A percentile compares a stretch with the other conserved stretches of the same genome.
These are phyloP conservation scores for Aeoliscus strigatus DNA, from an alignment of 2,797 vertebrate genomes.

Conservation along the genomic window DNA sequence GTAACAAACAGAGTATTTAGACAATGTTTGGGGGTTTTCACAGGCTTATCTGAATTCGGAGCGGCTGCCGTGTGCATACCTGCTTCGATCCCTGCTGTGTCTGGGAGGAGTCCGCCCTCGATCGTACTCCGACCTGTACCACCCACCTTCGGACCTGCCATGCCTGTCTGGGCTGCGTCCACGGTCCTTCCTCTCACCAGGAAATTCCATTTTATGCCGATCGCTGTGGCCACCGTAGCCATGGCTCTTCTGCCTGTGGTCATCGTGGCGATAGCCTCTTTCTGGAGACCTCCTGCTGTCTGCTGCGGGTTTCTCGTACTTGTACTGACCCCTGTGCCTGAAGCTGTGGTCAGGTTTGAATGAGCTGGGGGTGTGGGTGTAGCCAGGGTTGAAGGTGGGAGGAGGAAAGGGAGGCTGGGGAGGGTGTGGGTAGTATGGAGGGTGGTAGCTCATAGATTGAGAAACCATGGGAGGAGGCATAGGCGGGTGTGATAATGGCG, in stretches of 20 bases:
- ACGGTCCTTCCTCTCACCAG: slow-evolving; percentile 80
- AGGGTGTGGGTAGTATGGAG: slow-evolving; percentile 85
- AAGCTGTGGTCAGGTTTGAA: slow-evolving; percentile 72
- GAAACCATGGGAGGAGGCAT: slow-evolving; percentile 78
- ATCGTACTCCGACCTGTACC: slow-evolving; percentile 83
- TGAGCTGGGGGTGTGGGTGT: slow-evolving; percentile 73
- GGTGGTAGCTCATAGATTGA: slow-evolving; percentile 80
- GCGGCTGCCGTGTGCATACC: slow-evolving; percentile 54
- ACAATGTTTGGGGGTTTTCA: neutral
- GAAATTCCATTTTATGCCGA: slow-evolving; percentile 77
- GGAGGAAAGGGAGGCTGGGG: slow-evolving; percentile 78
- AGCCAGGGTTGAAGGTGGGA: slow-evolving; percentile 76
- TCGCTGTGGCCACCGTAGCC: slow-evolving; percentile 72
- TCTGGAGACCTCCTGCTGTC: slow-evolving; percentile 81
- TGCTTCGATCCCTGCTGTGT: slow-evolving; percentile 86
- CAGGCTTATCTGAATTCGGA: neutral
- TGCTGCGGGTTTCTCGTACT: slow-evolving; percentile 73
- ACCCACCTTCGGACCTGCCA: slow-evolving; percentile 75
- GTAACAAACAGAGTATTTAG: neutral
- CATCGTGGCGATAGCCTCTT: slow-evolving; percentile 81
- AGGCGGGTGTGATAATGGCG: slow-evolving; percentile 74
- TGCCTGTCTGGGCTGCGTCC: slow-evolving; percentile 83
- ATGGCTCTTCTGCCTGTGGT: slow-evolving; percentile 83
- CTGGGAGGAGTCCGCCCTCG: slow-evolving; percentile 78
- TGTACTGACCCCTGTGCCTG: slow-evolving; percentile 77